Evolutionary conservation across 1,140 invertebrate genomes (phyloP), one percentile per base, ranked within the genome.

Genomic region (Aphelenchoides fujianensis): DNA sequence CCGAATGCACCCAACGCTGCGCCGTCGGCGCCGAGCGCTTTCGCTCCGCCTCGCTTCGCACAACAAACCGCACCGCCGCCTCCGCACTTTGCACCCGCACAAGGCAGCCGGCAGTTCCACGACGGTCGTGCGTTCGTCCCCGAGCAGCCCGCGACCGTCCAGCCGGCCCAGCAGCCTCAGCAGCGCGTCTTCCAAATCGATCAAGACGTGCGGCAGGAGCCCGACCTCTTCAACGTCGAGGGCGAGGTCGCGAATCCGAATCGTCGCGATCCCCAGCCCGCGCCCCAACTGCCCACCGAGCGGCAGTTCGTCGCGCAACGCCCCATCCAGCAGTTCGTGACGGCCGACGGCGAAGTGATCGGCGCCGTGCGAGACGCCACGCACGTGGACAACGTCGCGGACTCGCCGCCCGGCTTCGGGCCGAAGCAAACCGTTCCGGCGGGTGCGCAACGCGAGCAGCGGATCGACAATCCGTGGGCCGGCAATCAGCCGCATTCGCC

Each of bases 221-320:
- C 5, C 23, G 23, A 5, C 23, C 27, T 59, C 5, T 59, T 59
- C 55, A 59, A 23, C 19, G 55, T 59, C 5, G 55, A 59, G 12
- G 19, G 34, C 55, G 55, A 59, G 28, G 55, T 7, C 34, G 5
- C 41, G 12, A 12, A 48, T 48, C 41, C 12, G 12, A 48, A 48
- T 7, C 12, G 34, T 5, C 55, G 5, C 23, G 41, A 48, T 48
- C 41, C 41, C 23, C 55, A 59, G 34, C 23, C 55, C 7, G 5
- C 55, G 7, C 55, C 55, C 28, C 12, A 27, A 5, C 5, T 19
- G 7, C 5, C 5, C 5, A 23, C 34, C 34, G 5, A 59, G 34
- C 55, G 19, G 5, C 55, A 59, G 34, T 59, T 59, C 34, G 55
- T 59, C 5, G 55, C 5, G 7, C 55, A 59, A 59, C 55, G 55